A percentile compares a stretch with the other conserved stretches of the same genome.
These are phyloP conservation scores for Cheilosia variabilis DNA, from an alignment of 2,888 invertebrate species.

Conservation along the genomic window DNA sequence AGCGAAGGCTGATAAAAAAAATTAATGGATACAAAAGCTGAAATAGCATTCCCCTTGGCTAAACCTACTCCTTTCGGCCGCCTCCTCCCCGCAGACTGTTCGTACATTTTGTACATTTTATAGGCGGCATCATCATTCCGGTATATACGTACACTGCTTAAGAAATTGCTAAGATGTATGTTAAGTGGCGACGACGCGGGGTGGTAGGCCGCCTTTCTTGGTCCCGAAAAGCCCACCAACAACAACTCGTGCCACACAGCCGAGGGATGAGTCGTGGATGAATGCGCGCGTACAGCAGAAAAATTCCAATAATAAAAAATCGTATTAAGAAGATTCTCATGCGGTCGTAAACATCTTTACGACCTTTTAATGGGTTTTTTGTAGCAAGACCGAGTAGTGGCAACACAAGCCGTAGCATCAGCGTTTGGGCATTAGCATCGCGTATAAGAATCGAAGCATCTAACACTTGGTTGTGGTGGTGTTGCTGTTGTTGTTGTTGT, in stretches of 20 bases:
- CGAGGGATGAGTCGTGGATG: constrained; percentile 35
- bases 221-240: constrained; percentile 48
- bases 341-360: constrained; percentile 83
- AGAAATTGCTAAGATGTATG: constrained; percentile 70
- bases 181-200: constrained; percentile 58
- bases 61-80: constrained; percentile 5
- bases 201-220: constrained; percentile 34
- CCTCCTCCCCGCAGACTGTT: constrained; percentile 19
- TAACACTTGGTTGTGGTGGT: constrained; percentile 38
- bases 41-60: constrained; percentile 29
- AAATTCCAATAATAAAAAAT: constrained; percentile 83
- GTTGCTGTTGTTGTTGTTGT: neutral
- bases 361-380: constrained; percentile 83
- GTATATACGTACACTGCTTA: constrained; percentile 14
- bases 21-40: constrained; percentile 36
- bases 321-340: constrained; percentile 83
- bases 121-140: constrained; percentile 67
- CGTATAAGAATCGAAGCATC: constrained; percentile 27
- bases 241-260: constrained; percentile 13
- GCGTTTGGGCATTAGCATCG: constrained; percentile 42
- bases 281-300: constrained; percentile 77
- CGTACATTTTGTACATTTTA: constrained; percentile 72
- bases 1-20: constrained; percentile 7
- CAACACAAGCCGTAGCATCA: constrained; percentile 42
- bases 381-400: constrained; percentile 65